Percentiles rank a stretch among this genome's conserved stretches.
phyloP scores from a whole-genome alignment of 2,888 invertebrate species.

The Ectemnius cavifrons region DNA sequence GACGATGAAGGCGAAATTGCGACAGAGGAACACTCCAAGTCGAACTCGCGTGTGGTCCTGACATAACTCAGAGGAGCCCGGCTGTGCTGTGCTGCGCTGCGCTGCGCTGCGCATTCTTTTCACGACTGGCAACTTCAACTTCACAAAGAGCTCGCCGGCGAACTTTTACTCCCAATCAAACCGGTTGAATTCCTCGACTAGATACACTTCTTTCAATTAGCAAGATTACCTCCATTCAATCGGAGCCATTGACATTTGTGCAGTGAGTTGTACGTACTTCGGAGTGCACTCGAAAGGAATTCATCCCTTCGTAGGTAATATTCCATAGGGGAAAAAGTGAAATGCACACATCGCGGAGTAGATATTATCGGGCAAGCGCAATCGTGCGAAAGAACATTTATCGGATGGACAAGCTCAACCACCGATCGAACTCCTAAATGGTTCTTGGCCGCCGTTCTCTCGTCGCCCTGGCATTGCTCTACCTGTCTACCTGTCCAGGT shows the following conservation, averaged over 20 bases:
- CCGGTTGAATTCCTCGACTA: no score
- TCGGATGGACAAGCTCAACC: background rate
- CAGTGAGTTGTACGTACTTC: no score
- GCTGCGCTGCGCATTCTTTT: no score
- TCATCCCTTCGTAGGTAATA: background rate
- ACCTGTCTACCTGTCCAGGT: constrained; percentile 18
- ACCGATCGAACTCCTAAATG: constrained; percentile 2
- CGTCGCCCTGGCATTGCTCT: constrained; percentile 4
- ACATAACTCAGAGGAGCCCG: no score
- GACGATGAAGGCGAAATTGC: constrained; percentile 32
- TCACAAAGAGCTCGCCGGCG: no score
- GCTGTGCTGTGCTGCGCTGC: no score
- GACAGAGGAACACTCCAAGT: constrained; percentile 31
- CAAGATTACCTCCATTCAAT: no score
- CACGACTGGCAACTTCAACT: no score
- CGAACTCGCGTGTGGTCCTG: constrained; percentile 54
- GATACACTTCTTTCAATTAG: no score
- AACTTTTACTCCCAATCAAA: no score
- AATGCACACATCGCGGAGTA: background rate
- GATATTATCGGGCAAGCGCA: background rate
- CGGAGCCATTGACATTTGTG: no score
- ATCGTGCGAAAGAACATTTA: background rate
- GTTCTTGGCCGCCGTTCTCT: background rate
- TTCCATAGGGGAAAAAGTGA: background rate
- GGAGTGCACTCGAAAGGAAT: background rate